Percentiles rank a stretch among this genome's conserved stretches.
These are phyloP conservation scores for Lordiphosa mommai DNA, from an alignment of 1,140 invertebrate species.

Conservation along the genomic window DNA sequence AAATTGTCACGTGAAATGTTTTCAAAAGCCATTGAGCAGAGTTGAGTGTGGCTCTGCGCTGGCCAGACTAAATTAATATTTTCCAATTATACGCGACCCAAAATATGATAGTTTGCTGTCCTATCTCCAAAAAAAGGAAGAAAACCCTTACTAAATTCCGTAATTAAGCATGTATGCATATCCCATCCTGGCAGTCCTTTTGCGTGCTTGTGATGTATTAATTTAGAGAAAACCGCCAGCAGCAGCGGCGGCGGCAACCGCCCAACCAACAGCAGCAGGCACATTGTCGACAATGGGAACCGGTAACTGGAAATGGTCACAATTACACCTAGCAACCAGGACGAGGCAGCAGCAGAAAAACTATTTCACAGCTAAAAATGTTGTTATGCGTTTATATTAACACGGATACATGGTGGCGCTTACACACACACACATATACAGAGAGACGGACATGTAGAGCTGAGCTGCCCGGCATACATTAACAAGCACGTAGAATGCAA, in stretches of 20 bases:
- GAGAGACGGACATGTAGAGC: constrained; percentile 18
- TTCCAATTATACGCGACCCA: constrained; percentile 55
- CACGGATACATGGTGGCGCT: constrained; percentile 51
- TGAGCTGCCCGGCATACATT: constrained; percentile 48
- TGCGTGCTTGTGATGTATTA: constrained; percentile 61
- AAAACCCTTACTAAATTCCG: constrained; percentile 33
- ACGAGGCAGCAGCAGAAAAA: constrained; percentile 48
- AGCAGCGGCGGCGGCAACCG: constrained; percentile 15
- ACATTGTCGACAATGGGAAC: constrained; percentile 42
- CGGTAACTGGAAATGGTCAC: constrained; percentile 49
- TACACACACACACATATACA: constrained; percentile 1
- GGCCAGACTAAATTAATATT: constrained; percentile 41
- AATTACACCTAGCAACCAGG: constrained; percentile 31
- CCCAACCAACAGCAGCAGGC: constrained; percentile 21
- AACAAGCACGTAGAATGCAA: constrained; percentile 73
- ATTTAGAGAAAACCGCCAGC: constrained; percentile 51
- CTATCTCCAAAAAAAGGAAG: constrained; percentile 15
- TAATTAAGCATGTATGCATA: constrained; percentile 58
- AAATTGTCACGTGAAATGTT: constrained; percentile 49
- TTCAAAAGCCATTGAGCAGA: constrained; percentile 4
- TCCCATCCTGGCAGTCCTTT: constrained; percentile 22
- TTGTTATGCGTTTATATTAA: constrained; percentile 75
- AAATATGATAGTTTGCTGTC: constrained; percentile 48
- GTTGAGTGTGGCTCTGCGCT: not conserved
- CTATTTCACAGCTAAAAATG: constrained; percentile 73